Evolutionary conservation across 2,888 invertebrate species (phyloP).

Genomic region (Mycalesis mineus): DNA sequence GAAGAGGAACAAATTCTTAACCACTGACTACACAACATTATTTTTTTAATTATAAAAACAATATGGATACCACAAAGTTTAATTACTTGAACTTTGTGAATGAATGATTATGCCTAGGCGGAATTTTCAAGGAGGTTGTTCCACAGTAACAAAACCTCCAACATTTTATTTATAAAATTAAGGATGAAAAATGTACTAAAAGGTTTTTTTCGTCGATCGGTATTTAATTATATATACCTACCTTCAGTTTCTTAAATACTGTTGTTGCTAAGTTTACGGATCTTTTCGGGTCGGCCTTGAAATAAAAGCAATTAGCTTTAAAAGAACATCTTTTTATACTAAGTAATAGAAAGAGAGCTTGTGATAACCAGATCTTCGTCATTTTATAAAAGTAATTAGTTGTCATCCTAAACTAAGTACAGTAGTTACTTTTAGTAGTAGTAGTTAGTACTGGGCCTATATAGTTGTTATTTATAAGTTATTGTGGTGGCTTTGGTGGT

Average conservation of each 20-base stretch:
- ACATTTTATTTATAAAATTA: neutral
- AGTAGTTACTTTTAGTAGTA: too few species aligned
- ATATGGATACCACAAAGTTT: too few species aligned
- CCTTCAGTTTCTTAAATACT: neutral
- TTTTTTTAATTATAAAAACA: too few species aligned
- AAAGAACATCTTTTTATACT: conserved; percentile 19
- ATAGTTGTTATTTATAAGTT: too few species aligned
- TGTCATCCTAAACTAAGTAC: too few species aligned
- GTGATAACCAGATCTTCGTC: neutral
- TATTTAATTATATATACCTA: conserved; percentile 5
- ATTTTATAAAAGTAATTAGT: too few species aligned
- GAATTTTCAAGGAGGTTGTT: neutral
- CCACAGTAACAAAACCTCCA: too few species aligned
- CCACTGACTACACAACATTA: too few species aligned
- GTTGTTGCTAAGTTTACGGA: conserved; percentile 4
- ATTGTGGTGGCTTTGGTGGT: too few species aligned
- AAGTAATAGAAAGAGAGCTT: neutral
- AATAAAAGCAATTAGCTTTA: conserved; percentile 19
- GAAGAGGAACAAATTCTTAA: too few species aligned
- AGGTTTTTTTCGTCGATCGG: neutral
- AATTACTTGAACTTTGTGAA: too few species aligned
- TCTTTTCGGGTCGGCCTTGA: conserved; percentile 10
- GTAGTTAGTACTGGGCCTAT: too few species aligned
- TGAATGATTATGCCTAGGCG: neutral
- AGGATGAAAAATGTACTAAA: neutral